phyloP scores from a whole-genome alignment of 2,113 vertebrate genomes.

The Bufo gargarizans region DNA sequence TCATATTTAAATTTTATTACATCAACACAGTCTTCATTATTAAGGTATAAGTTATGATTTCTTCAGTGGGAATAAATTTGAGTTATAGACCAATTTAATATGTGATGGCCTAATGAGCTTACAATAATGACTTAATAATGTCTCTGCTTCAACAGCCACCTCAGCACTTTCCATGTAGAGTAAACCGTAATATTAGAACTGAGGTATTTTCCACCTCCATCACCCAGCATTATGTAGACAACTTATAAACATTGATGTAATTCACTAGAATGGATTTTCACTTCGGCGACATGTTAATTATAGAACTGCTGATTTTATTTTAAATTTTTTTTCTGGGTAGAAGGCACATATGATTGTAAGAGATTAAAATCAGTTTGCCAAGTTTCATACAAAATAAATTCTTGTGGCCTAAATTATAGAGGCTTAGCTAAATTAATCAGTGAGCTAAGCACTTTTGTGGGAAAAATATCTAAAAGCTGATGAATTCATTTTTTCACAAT shows the following conservation, averaged over 20 bases:
- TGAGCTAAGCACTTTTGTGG: slow-evolving; percentile 46
- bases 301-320: slow-evolving; percentile 38
- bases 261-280: slow-evolving; percentile 17
- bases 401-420: slow-evolving; percentile 24
- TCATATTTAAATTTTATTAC: slow-evolving; percentile 52
- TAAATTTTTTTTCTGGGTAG: not conserved
- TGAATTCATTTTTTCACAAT: slow-evolving; percentile 44
- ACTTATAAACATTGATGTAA: slow-evolving; percentile 34
- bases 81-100: slow-evolving; percentile 57
- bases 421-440: slow-evolving; percentile 43
- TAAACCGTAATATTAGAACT: slow-evolving; percentile 22
- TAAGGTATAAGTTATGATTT: slow-evolving; percentile 51
- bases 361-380: slow-evolving; percentile 27
- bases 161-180: slow-evolving; percentile 33
- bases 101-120: slow-evolving; percentile 51
- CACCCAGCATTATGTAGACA: slow-evolving; percentile 28
- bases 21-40: slow-evolving; percentile 57
- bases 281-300: slow-evolving; percentile 30
- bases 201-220: slow-evolving; percentile 25
- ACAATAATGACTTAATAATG: slow-evolving; percentile 40
- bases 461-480: slow-evolving; percentile 42
- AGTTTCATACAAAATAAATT: slow-evolving; percentile 38
- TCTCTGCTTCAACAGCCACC: slow-evolving; percentile 29
- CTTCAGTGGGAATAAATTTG: slow-evolving; percentile 51
- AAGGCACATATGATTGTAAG: slow-evolving; percentile 43